Evolutionary conservation across 2,888 invertebrate genomes (phyloP).

Genomic region (Morpho deidamia): DNA sequence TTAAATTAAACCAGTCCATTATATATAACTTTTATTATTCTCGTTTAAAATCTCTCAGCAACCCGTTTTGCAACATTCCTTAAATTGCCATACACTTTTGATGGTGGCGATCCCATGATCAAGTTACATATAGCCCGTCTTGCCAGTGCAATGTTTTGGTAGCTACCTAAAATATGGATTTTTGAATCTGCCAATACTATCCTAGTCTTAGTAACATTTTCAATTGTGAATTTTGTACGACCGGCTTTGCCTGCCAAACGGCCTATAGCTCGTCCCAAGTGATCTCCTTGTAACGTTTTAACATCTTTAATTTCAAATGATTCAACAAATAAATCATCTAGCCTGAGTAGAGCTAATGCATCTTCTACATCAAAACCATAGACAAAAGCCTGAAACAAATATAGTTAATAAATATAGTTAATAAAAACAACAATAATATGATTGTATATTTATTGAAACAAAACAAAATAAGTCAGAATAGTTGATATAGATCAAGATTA

Average conservation of each 20-base stretch:
- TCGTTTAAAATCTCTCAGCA: constrained; percentile 84
- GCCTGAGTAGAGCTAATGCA: constrained; percentile 93
- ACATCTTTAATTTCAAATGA: constrained; percentile 98
- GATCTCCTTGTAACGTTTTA: constrained; percentile 96
- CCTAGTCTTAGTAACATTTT: constrained; percentile 98
- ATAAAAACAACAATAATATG: too few species aligned
- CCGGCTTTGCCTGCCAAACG: constrained; percentile 98
- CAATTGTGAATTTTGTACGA: constrained; percentile 97
- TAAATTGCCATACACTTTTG: constrained; percentile 97
- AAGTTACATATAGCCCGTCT: constrained; percentile 96
- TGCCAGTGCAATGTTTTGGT: constrained; percentile 96
- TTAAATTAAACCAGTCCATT: constrained; percentile 22
- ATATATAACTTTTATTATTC: constrained; percentile 45
- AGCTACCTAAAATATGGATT: constrained; percentile 98
- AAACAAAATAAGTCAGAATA: too few species aligned
- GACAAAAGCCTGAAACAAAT: constrained; percentile 86
- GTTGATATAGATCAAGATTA: too few species aligned
- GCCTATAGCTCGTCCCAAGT: constrained; percentile 97
- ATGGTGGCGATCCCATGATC: constrained; percentile 97
- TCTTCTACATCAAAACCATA: constrained; percentile 98
- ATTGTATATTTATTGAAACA: too few species aligned
- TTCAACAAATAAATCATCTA: constrained; percentile 98
- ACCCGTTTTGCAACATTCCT: constrained; percentile 90
- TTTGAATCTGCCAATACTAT: constrained; percentile 98
- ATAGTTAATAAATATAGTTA: neutral